phyloP scores from a whole-genome alignment of 2,113 vertebrate genomes.

The Lates calcarifer region DNA sequence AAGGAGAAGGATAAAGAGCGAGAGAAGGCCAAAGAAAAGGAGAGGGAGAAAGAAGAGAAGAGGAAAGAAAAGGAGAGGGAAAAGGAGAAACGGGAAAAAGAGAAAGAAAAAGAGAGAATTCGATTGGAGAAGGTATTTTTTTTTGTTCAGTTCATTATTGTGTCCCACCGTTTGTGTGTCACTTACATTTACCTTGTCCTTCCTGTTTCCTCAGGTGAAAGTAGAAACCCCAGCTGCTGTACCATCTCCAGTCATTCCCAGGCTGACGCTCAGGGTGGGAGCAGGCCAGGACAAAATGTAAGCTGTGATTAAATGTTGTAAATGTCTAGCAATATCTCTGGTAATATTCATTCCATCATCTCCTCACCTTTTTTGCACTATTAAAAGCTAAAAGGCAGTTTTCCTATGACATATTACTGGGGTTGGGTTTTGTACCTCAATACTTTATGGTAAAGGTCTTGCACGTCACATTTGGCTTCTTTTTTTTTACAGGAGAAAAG shows the following conservation, averaged over 20 bases:
- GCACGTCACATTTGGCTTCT: no score
- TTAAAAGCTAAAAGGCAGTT: background rate
- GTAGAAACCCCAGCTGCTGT: constrained; percentile 87
- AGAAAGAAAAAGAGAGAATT: constrained; percentile 80
- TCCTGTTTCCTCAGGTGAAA: constrained; percentile 87
- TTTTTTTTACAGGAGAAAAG: no score
- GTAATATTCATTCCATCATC: background rate
- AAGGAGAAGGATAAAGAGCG: constrained; percentile 93
- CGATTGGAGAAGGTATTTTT: constrained; percentile 78
- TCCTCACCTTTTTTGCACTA: background rate
- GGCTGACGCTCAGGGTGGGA: constrained; percentile 95
- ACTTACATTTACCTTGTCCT: background rate
- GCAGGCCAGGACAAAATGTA: constrained; percentile 99
- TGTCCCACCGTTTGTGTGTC: background rate
- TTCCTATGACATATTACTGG: background rate
- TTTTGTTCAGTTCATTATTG: background rate
- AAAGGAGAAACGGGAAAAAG: constrained; percentile 79
- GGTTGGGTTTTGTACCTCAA: background rate
- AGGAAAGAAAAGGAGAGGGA: constrained; percentile 87
- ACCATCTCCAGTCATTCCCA: constrained; percentile 96
- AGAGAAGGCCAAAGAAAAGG: constrained; percentile 89
- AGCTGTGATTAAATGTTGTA: constrained; percentile 77
- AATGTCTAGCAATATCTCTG: background rate
- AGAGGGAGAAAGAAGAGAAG: constrained; percentile 85
- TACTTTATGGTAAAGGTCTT: background rate